Conservation (phyloP, 1,140 invertebrate genomes). For the Drosophila novamexicana region DNA sequence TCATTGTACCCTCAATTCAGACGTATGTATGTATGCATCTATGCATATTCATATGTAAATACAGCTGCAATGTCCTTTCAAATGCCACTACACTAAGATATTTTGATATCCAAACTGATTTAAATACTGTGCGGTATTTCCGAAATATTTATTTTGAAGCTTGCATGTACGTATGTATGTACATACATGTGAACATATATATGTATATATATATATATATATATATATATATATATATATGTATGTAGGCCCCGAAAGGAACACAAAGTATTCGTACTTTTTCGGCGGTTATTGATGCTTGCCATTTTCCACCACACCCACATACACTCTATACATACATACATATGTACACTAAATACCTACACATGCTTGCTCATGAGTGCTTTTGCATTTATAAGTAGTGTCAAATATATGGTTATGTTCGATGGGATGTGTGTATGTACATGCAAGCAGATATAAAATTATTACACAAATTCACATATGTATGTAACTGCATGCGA, state of each 20-base stretch:
- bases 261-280: slow-evolving; percentile 18
- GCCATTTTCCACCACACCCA: slow-evolving; percentile 37
- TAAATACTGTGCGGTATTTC: background rate
- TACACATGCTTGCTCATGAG: background rate
- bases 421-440: background rate
- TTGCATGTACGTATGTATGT: background rate
- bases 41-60: background rate
- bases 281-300: slow-evolving; percentile 26
- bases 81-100: background rate
- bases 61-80: background rate
- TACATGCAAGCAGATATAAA: background rate
- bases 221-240: background rate
- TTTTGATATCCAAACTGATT: no score
- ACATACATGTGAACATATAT: slow-evolving; percentile 1
- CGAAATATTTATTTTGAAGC: no score
- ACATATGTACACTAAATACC: background rate
- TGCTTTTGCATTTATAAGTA: background rate
- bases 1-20: background rate
- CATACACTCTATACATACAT: background rate
- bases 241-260: slow-evolving; percentile 18
- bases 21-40: no score
- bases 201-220: background rate
- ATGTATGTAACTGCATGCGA: slow-evolving; percentile 13
- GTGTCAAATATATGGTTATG: background rate
- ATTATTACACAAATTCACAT: slow-evolving; percentile 1